Conservation (phyloP, 2,113 vertebrate genomes). For the Myotis yumanensis region DNA sequence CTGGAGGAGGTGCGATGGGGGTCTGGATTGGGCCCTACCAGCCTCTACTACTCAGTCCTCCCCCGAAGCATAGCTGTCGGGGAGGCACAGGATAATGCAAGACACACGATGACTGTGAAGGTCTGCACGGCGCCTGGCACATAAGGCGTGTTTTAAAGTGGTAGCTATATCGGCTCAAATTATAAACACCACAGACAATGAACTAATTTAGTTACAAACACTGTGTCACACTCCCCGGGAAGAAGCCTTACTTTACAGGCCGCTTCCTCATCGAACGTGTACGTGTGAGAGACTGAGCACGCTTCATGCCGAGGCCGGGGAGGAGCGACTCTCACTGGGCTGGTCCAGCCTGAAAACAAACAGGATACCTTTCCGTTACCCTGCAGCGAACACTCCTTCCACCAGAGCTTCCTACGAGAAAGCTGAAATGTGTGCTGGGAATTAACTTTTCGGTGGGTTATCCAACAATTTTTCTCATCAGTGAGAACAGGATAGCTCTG, state of each 20-base stretch:
- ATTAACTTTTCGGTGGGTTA: not conserved
- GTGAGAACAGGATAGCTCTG: not conserved
- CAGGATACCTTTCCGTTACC: not conserved
- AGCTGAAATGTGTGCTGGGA: not conserved
- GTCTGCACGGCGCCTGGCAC: not conserved
- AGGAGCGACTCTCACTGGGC: conserved; percentile 61
- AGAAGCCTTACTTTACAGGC: conserved; percentile 72
- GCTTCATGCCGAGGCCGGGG: not conserved
- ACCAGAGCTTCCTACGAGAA: not conserved
- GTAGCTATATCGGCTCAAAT: not conserved
- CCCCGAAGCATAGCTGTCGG: rapidly evolving
- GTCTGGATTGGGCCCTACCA: no score
- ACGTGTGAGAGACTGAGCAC: not conserved
- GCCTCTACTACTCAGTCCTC: not conserved
- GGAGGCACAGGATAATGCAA: not conserved
- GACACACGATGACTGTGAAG: rapidly evolving
- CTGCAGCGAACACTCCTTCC: not conserved
- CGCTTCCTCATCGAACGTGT: conserved; percentile 62
- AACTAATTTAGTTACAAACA: not conserved
- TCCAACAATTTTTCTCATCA: not conserved
- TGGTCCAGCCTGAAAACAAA: conserved; percentile 81
- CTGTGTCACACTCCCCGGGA: rapidly evolving
- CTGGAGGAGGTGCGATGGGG: no score
- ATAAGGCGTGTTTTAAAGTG: not conserved
- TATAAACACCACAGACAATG: not conserved